Evolutionary conservation across 2,797 vertebrate genomes (phyloP).

Genomic region (Cephalopachus bancanus): DNA sequence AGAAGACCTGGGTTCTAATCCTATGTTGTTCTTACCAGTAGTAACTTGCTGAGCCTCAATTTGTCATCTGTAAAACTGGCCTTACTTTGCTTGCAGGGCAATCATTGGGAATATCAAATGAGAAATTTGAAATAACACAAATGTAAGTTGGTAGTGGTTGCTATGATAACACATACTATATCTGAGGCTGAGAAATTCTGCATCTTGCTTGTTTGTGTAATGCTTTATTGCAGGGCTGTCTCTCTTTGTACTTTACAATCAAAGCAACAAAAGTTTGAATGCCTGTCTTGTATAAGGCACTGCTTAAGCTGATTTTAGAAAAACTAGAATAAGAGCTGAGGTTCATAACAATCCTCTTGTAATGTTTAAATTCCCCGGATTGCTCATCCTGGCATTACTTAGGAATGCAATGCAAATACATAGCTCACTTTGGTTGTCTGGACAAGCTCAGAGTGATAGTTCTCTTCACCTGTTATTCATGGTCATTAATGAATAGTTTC

Average conservation of each 20-base stretch:
- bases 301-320: neutral
- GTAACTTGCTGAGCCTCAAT: neutral
- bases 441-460: neutral
- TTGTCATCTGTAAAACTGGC: neutral
- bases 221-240: neutral
- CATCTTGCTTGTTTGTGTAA: neutral
- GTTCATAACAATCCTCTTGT: neutral
- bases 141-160: too few species aligned
- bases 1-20: neutral
- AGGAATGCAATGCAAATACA: neutral
- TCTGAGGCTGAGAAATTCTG: neutral
- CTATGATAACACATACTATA: neutral
- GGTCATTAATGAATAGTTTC: neutral
- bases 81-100: neutral
- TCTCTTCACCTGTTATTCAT: neutral
- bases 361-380: neutral
- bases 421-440: neutral
- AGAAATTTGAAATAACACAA: conserved; percentile 18
- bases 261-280: neutral
- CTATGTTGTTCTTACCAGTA: neutral
- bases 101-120: neutral
- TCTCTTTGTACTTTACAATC: neutral
- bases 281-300: neutral
- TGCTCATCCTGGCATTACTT: neutral
- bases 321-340: neutral